Percentiles rank a stretch among this genome's conserved stretches.
These are phyloP conservation scores for Zaprionus bogoriensis DNA, from an alignment of 2,888 invertebrate genomes.

Conservation along the genomic window DNA sequence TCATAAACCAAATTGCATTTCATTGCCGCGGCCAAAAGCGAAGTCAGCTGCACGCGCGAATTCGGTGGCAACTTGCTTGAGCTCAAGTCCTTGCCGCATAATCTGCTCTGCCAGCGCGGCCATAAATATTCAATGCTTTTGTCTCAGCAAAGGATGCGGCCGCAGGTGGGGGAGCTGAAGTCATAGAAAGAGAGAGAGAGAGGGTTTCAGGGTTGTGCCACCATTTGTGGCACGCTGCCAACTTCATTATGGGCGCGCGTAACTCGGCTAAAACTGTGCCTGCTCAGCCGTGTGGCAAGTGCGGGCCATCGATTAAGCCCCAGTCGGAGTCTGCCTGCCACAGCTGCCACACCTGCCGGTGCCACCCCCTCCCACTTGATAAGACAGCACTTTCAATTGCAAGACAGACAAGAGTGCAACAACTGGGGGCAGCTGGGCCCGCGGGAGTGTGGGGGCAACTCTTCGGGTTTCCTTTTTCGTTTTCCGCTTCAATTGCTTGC, in stretches of 20 bases:
- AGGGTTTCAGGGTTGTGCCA: background rate
- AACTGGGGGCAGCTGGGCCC: slow-evolving; percentile 4
- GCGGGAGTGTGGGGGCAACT: background rate
- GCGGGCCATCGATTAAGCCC: slow-evolving; percentile 65
- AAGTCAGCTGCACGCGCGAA: too few relatives aligned
- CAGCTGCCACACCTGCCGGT: background rate
- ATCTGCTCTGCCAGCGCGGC: slow-evolving; percentile 61
- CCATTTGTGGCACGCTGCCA: slow-evolving; percentile 39
- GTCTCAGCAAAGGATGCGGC: slow-evolving; percentile 12
- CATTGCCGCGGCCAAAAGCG: slow-evolving; percentile 38
- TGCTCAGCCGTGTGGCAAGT: slow-evolving; percentile 34
- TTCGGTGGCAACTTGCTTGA: slow-evolving; percentile 62
- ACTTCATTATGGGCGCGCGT: slow-evolving; percentile 59
- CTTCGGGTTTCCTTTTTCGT: slow-evolving; percentile 8
- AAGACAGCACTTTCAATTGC: slow-evolving; percentile 22
- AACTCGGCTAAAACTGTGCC: slow-evolving; percentile 31
- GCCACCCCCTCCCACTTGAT: background rate
- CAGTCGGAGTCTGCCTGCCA: too few relatives aligned
- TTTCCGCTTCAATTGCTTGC: slow-evolving; percentile 66
- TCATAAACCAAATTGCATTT: slow-evolving; percentile 76
- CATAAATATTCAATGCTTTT: slow-evolving; percentile 73
- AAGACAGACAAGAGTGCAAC: slow-evolving; percentile 14
- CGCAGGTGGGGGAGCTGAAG: too few relatives aligned
- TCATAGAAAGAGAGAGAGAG: background rate
- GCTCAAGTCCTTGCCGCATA: slow-evolving; percentile 69